These are phyloP conservation scores for Sebastes itinus DNA, from an alignment of 2,797 vertebrate genomes.

Conservation along the genomic window DNA sequence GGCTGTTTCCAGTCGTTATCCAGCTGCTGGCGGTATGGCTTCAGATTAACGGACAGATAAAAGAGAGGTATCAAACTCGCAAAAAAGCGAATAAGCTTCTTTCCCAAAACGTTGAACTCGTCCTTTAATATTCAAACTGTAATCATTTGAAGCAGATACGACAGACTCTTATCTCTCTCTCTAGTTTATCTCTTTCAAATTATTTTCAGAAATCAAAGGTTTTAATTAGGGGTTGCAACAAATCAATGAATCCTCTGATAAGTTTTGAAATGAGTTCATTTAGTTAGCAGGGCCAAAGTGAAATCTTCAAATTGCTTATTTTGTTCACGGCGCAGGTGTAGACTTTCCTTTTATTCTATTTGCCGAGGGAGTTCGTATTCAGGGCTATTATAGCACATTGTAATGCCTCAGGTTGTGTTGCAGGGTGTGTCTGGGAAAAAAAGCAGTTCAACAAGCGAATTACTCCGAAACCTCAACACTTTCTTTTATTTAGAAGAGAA, in stretches of 20 bases:
- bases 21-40: not conserved
- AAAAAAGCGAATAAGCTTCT: not conserved
- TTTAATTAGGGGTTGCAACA: not conserved
- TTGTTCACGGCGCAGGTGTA: not conserved
- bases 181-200: not conserved
- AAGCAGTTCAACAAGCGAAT: not conserved
- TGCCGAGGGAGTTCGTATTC: not conserved
- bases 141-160: not conserved
- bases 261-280: not conserved
- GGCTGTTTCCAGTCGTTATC: not conserved
- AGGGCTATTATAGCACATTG: not conserved
- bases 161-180: not conserved
- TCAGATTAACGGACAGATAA: not conserved
- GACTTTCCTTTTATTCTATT: not conserved
- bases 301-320: not conserved
- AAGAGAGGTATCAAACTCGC: not conserved
- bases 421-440: not conserved
- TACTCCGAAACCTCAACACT: not conserved
- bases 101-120: not conserved
- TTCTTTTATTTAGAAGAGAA: constrained; percentile 3
- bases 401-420: not conserved
- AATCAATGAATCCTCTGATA: not conserved
- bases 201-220: not conserved
- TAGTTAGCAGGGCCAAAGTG: not conserved
- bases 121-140: not conserved